Percentiles rank a stretch among this genome's conserved stretches.
Evolutionary conservation across 2,113 vertebrate species (phyloP).

Genomic region (Crypturellus undulatus): DNA sequence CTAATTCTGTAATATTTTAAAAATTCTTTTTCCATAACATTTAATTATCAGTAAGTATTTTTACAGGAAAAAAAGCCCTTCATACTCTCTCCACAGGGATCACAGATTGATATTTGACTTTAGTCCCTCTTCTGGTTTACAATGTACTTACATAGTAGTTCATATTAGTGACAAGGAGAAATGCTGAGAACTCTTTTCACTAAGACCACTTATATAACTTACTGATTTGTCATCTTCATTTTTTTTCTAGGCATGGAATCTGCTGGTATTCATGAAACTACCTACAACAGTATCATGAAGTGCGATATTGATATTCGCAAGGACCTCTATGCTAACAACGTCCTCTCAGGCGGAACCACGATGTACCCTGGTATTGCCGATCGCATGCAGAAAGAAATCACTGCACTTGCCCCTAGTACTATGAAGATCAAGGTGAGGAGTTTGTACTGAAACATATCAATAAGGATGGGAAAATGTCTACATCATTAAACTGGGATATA

Average conservation of each 20-base stretch:
- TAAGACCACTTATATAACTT: not conserved
- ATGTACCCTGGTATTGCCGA: conserved; percentile 96
- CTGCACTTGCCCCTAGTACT: conserved; percentile 91
- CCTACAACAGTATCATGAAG: conserved; percentile 97
- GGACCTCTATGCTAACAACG: conserved; percentile 95
- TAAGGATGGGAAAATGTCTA: not conserved
- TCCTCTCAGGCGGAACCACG: conserved; percentile 91
- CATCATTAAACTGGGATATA: not conserved
- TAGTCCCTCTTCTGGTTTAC: not conserved
- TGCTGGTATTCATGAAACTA: conserved; percentile 94
- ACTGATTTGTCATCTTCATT: not conserved
- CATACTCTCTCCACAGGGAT: not conserved
- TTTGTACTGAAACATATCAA: not conserved
- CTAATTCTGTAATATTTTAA: not conserved
- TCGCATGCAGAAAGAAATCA: conserved; percentile 96
- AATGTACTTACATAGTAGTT: not conserved
- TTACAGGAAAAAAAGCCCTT: not conserved
- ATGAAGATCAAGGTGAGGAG: conserved; percentile 93
- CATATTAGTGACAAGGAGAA: not conserved
- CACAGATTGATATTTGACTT: not conserved
- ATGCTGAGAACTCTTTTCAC: not conserved
- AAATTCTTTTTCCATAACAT: not conserved
- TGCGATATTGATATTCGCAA: conserved; percentile 96
- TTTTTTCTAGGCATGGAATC: conserved; percentile 89
- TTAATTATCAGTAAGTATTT: not conserved